Evolutionary conservation across 1,140 invertebrate genomes (phyloP).

Genomic region (Apolygus lucorum): DNA sequence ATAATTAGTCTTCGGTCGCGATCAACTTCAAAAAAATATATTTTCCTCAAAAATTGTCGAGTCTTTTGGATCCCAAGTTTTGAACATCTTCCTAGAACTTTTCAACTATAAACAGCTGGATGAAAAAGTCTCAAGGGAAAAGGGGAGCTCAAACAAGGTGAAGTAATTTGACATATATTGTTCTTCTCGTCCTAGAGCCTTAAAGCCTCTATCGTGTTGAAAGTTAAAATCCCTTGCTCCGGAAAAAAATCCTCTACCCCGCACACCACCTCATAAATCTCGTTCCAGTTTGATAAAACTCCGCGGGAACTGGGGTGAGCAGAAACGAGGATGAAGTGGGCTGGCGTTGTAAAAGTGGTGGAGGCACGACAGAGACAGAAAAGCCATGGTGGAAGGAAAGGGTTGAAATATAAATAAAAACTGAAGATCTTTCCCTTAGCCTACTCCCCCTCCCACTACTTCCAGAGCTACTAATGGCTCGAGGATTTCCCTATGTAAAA

Average conservation of each 20-base stretch:
- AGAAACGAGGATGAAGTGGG: conserved; percentile 12
- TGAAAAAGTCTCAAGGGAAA: not conserved
- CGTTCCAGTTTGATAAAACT: conserved; percentile 13
- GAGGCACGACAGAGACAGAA: not conserved
- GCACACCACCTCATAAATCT: not conserved
- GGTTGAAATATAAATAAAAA: conserved; percentile 9
- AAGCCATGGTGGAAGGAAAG: not conserved
- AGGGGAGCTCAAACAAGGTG: not conserved
- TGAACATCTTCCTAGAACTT: too few relatives aligned
- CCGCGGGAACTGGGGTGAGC: not conserved
- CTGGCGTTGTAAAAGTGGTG: not conserved
- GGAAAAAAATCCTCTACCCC: not conserved
- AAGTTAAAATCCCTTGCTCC: conserved; percentile 1
- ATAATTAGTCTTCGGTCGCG: too few relatives aligned
- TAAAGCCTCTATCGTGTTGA: conserved; percentile 1
- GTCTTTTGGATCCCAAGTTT: too few relatives aligned
- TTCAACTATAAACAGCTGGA: too few relatives aligned
- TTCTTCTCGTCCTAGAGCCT: not conserved
- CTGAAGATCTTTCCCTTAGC: not conserved
- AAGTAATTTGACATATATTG: conserved; percentile 10
- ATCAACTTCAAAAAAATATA: too few relatives aligned
- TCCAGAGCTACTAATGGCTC: not conserved
- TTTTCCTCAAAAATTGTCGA: too few relatives aligned
- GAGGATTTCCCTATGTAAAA: conserved; percentile 13
- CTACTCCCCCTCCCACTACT: not conserved